Evolutionary conservation across 2,888 invertebrate genomes (phyloP), one percentile per base, ranked within the genome.

Genomic region (Calliphora vomitoria): DNA sequence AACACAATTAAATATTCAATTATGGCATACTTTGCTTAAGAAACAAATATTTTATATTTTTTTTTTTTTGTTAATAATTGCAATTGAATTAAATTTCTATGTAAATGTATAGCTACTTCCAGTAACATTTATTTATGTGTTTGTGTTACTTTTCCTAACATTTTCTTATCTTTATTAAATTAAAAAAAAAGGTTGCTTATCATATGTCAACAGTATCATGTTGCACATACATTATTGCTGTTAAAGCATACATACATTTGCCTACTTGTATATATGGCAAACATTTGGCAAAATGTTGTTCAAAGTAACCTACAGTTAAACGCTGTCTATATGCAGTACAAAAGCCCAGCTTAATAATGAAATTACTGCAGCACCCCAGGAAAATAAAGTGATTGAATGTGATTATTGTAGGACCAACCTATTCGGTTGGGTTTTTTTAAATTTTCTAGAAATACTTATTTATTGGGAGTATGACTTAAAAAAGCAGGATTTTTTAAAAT

Each of bases 191-290:
- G 13, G 3, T 50, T 74, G 81, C 81, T 81, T 81, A 66, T 74
- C 82, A 58, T 31, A 35, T 74, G 82, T 66, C 82, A 82, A 66
- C 82, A 53, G 11, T 74, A 66, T 82, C 35, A 53, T 58, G 44
- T 74, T 66, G 55, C 41, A 10, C 31, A 72, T 72, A 62, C 64
- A 25, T 81, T 71, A 47, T 20, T 15, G 5, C 31, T 66, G 50
- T 47, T 4, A 71, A 55, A 38, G 15, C 5, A 20, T 41, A 64
- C 15, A 4, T 35, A 38, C 41, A 55, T 55, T 20, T 55, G 20
- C 53, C 4, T 78, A 41, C 4, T 50, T 53, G 20, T 20, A 15
- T 11, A 20, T 55, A 20, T 0, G 8, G 44, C 0, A 13, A 13
- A 55, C 10, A 55, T 18, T 20, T 55, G 10, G 0, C n/a, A 55